Evolutionary conservation across 2,888 invertebrate genomes (phyloP), one percentile per base, ranked within the genome.

Genomic region (Nymphalis urticae): DNA sequence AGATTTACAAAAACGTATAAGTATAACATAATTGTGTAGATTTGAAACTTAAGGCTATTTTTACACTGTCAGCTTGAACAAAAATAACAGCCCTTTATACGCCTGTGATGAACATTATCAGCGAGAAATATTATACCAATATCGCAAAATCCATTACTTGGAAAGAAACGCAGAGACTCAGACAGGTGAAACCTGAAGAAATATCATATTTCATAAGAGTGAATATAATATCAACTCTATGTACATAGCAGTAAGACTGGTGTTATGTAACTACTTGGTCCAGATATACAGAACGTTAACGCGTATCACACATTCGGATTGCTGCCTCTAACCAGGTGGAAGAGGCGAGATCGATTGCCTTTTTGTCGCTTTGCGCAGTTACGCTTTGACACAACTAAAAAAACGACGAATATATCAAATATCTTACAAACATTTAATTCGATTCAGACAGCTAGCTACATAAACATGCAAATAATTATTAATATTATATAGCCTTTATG

Each of bases 261-360:
- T 73, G 80, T 69, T 84, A 61, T 67, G 19, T 64, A 63, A 66
- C 58, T n/a, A 6, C 36, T 27, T 53, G 62, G 51, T 53, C 70
- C 73, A 75, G 80, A 81, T 81, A 80, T 75, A 77, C 73, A 70
- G 79, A 85, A 86, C 87, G 85, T 88, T 87, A 88, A 86, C 84
- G 84, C 86, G 84, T 87, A 87, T 85, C 88, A 88, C 87, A 86
- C 83, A 82, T 88, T 85, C 79, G 85, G 81, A 84, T 85, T 82
- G 80, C 79, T 62, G 66, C n/a, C 81, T 83, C 82, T 82, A 80
- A 82, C 82, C 87, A 88, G 88, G 88, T 89, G 86, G 84, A 85
- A 83, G 79, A 75, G 61, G 72, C 78, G 82, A 88, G 90, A 89
- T 90, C 88, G 89, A 90, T 89, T 89, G 88, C 84, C 84, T 85